Evolutionary conservation across 2,113 vertebrate species (phyloP).

Genomic region (Siniperca chuatsi): DNA sequence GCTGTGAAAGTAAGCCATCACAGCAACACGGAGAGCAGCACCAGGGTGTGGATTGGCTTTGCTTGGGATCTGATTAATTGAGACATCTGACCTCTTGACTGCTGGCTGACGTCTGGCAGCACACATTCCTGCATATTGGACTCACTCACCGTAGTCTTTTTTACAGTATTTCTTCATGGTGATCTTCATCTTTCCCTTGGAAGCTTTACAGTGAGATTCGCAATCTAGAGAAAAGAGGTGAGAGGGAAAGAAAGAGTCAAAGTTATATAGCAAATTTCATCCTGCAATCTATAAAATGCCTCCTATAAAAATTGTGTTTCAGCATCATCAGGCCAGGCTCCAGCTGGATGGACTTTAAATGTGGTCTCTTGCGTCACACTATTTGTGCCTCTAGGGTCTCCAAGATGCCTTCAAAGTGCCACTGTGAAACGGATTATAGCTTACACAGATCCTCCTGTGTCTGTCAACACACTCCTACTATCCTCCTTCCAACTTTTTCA

Average conservation of each 20-base stretch:
- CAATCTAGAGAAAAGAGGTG: constrained; percentile 86
- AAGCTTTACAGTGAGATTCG: constrained; percentile 97
- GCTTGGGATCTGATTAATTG: constrained; percentile 56
- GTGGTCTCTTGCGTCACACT: constrained; percentile 27
- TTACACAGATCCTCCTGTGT: constrained; percentile 86
- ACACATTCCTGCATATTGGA: constrained; percentile 29
- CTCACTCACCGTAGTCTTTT: constrained; percentile 96
- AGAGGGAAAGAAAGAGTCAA: constrained; percentile 43
- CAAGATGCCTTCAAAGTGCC: constrained; percentile 79
- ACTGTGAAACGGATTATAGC: constrained; percentile 84
- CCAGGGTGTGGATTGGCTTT: constrained; percentile 27
- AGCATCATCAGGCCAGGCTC: constrained; percentile 2
- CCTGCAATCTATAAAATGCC: not conserved
- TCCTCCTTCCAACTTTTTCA: constrained; percentile 57
- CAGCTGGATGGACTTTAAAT: constrained; percentile 24
- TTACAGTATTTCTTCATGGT: constrained; percentile 99
- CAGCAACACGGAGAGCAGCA: constrained; percentile 23
- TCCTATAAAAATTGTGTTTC: not conserved
- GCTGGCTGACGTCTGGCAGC: constrained; percentile 40
- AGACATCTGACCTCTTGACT: constrained; percentile 61
- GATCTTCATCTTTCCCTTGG: constrained; percentile 99
- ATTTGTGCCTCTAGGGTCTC: constrained; percentile 84
- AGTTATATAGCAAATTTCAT: not conserved
- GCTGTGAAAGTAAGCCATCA: constrained; percentile 65
- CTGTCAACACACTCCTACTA: constrained; percentile 77